Evolutionary conservation across 2,888 invertebrate genomes (phyloP), one percentile per base, ranked within the genome.

Genomic region (Brachyptera risi): DNA sequence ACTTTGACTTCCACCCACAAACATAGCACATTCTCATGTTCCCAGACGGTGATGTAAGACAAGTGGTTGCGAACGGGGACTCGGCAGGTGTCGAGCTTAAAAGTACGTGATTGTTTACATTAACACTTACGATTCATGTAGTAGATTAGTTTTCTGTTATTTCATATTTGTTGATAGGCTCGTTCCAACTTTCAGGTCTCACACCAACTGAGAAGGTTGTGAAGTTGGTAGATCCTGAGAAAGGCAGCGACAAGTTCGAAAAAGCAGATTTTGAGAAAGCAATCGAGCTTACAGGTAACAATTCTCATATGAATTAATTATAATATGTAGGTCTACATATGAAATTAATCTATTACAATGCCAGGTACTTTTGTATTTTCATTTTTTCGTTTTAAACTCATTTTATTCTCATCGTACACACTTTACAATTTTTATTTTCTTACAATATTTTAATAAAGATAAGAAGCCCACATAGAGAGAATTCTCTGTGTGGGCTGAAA

Each of bases 181-280:
- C 17, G 2, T 44, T 13, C 47, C 9, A 3, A 9, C 7, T 35
- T 35, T 9, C 35, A 11, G n/a, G n/a, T 40, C 4, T 9, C 4
- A n/a, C 40, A 40, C 40, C 40, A 40, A 40, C 4, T 5, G n/a
- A 5, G 13, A n/a, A 40, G 40, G 5, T 4, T n/a, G n/a, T 23
- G 5, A 56, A 1, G 1, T 58, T 50, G 21, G 1, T 49, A 1
- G 86, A 86, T 75, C 81, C 82, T 66, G 85, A 85, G 74, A 85
- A 85, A 76, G 83, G 83, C 70, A 73, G 79, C 58, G 74, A 67
- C 15, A 65, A 73, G 70, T 82, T 81, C 69, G 84, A 88, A 69
- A 88, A 88, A 75, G 91, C 90, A 76, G 91, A 91, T 76, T 92
- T 92, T 75, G 92, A 92, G 76, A 84, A 84, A 76, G 92, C 92